These are phyloP conservation scores for Athrips mouffetella DNA, from an alignment of 2,888 invertebrate species.

Conservation along the genomic window DNA sequence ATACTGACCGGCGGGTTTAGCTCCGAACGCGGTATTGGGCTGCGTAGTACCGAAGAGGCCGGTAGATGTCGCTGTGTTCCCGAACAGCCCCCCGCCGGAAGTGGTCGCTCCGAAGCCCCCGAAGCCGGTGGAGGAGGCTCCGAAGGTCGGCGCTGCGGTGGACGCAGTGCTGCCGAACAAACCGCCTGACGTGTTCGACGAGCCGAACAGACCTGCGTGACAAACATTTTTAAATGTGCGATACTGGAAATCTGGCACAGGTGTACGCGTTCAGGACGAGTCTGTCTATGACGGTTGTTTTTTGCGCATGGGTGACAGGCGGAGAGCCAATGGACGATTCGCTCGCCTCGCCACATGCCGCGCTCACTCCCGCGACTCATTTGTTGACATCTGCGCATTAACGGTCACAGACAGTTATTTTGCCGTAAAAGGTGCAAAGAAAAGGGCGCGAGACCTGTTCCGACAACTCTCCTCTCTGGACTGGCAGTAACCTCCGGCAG, in stretches of 20 bases:
- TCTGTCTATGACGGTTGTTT: not conserved
- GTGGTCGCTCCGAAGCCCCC: conserved; percentile 64
- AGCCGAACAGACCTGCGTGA: conserved; percentile 81
- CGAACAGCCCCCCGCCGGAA: conserved; percentile 80
- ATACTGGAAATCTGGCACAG: not conserved
- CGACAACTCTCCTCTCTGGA: too few relatives aligned
- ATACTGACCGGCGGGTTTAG: conserved; percentile 70
- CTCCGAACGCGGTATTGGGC: conserved; percentile 79
- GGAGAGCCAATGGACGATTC: too few relatives aligned
- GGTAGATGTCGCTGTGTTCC: conserved; percentile 60
- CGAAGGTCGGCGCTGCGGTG: conserved; percentile 81
- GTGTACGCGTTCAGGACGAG: not conserved
- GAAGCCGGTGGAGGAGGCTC: conserved; percentile 71
- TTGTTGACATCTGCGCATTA: too few relatives aligned
- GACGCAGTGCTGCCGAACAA: conserved; percentile 51
- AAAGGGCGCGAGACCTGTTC: too few relatives aligned
- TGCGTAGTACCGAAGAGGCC: conserved; percentile 80
- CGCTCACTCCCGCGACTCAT: too few relatives aligned
- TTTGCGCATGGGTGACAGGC: too few relatives aligned
- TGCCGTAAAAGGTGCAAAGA: too few relatives aligned
- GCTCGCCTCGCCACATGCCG: too few relatives aligned
- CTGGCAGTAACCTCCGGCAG: too few relatives aligned
- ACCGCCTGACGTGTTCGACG: conserved; percentile 56
- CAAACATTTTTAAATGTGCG: not conserved
- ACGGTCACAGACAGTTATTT: too few relatives aligned